A percentile compares a stretch with the other conserved stretches of the same genome.
These are phyloP conservation scores for Urocolius indicus DNA, from an alignment of 2,113 vertebrate genomes.

Conservation along the genomic window DNA sequence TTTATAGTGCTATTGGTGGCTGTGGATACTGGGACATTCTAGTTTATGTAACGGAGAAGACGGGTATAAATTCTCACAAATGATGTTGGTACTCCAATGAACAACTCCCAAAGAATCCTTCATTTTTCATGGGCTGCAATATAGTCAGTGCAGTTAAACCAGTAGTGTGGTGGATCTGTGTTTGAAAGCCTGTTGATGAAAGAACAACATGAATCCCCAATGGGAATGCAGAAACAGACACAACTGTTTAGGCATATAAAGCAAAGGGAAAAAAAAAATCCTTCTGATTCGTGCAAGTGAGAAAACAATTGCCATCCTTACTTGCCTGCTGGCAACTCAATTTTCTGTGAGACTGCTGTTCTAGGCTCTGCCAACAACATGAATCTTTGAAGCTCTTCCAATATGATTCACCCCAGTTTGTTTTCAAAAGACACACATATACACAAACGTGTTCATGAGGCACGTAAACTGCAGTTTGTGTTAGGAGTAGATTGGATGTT, in stretches of 20 bases:
- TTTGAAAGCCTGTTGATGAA: neutral
- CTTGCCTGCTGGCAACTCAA: neutral
- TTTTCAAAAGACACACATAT: neutral
- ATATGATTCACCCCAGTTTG: neutral
- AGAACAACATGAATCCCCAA: neutral
- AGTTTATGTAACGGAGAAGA: neutral
- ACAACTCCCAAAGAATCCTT: neutral
- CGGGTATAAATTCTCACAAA: neutral
- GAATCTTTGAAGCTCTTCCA: neutral
- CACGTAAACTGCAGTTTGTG: neutral
- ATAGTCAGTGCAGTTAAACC: neutral
- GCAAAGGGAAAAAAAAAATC: neutral
- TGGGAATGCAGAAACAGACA: neutral
- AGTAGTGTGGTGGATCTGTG: fast-evolving
- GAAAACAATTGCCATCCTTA: neutral
- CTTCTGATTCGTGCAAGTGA: neutral
- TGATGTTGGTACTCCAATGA: neutral
- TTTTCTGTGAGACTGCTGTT: neutral
- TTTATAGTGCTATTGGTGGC: neutral
- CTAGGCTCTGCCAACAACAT: neutral
- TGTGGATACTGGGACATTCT: neutral
- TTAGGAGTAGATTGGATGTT: neutral
- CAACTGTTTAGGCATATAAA: neutral
- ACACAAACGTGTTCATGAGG: neutral
- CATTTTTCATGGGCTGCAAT: neutral